Percentiles rank a stretch among this genome's conserved stretches.
phyloP scores from a whole-genome alignment of 30 jellyfish, hydroid and myxozoan species.

The Aurelia coerulea region DNA sequence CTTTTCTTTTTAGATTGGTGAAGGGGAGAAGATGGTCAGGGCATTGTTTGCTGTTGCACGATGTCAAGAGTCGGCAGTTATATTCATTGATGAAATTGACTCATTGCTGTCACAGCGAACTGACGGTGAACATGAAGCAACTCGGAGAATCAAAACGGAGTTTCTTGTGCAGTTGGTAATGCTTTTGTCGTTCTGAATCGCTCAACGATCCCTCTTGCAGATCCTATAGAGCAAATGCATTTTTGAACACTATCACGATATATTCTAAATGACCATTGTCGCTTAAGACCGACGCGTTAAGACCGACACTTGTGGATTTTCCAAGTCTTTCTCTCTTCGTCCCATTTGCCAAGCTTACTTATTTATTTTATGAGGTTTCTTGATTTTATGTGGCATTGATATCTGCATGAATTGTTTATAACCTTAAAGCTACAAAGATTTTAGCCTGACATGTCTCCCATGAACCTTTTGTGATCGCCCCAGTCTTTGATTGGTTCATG shows the following conservation, averaged over 20 bases:
- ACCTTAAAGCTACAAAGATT: too few species aligned
- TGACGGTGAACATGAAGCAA: conserved; percentile 99
- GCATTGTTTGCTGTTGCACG: conserved; percentile 98
- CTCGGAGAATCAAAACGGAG: conserved; percentile 98
- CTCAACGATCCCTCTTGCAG: too few species aligned
- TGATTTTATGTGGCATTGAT: too few species aligned
- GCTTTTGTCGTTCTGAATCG: too few species aligned
- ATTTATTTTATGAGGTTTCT: background rate
- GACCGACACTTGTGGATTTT: too few species aligned
- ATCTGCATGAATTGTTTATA: too few species aligned
- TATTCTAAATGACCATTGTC: too few species aligned
- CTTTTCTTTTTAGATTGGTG: conserved; percentile 85
- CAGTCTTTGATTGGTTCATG: too few species aligned
- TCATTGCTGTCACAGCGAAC: conserved; percentile 96
- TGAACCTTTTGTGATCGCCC: too few species aligned
- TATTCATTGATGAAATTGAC: conserved; percentile 97
- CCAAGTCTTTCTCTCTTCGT: background rate
- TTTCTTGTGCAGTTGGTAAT: conserved; percentile 96
- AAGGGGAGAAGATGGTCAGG: conserved; percentile 99
- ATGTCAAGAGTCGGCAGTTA: conserved; percentile 95
- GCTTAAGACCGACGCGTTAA: too few species aligned
- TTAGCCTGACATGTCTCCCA: too few species aligned
- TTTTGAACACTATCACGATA: background rate
- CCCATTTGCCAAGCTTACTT: background rate
- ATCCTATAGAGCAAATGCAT: background rate